These are phyloP conservation scores for Macrosiphum euphorbiae DNA, from an alignment of 2,888 invertebrate species.

Conservation along the genomic window DNA sequence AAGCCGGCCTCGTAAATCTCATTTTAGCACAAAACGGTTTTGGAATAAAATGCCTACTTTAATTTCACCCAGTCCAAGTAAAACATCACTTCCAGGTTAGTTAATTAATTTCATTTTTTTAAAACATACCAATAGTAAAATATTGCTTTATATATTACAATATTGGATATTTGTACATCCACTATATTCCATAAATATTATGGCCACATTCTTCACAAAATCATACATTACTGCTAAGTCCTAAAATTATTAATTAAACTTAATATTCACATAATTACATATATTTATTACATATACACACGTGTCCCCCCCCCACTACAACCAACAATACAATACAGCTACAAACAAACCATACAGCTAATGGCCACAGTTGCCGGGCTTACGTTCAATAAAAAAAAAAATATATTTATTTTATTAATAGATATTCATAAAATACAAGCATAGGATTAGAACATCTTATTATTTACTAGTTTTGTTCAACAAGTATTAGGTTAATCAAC, in stretches of 20 bases:
- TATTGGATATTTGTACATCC: not conserved
- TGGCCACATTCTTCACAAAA: not conserved
- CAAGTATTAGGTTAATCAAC: not conserved
- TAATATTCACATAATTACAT: not conserved
- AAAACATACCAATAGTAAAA: not conserved
- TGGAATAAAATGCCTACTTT: constrained; percentile 68
- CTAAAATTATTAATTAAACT: not conserved
- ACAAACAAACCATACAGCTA: no score
- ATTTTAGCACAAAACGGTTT: constrained; percentile 66
- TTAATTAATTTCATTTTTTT: constrained; percentile 2
- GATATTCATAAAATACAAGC: not conserved
- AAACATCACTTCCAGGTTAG: constrained; percentile 62
- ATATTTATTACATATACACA: no score
- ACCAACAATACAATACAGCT: no score
- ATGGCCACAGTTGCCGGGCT: no score
- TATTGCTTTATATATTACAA: not conserved
- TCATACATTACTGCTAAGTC: not conserved
- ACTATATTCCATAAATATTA: not conserved
- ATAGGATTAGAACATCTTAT: not conserved
- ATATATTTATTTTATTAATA: not conserved
- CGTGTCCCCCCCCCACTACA: no score
- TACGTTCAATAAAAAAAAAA: no score
- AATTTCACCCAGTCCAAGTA: constrained; percentile 64
- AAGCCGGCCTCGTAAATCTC: constrained; percentile 65
- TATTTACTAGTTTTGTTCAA: not conserved